These are phyloP conservation scores for Xanthorhoe designata DNA, from an alignment of 2,888 invertebrate species.

Conservation along the genomic window DNA sequence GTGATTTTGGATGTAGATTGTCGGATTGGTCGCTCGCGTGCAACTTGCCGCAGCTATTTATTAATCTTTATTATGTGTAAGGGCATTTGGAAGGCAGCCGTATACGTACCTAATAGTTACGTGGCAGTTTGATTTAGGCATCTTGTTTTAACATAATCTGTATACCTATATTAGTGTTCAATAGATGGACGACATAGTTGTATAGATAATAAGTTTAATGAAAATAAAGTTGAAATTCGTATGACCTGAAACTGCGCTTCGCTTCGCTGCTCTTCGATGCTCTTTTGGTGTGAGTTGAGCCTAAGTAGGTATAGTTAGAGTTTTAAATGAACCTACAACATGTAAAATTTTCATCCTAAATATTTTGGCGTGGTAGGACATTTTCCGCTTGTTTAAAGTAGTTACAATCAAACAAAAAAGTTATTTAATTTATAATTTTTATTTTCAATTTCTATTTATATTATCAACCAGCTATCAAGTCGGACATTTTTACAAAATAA, in stretches of 20 bases:
- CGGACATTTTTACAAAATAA: constrained; percentile 83
- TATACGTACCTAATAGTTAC: not conserved
- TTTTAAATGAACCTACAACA: too few relatives aligned
- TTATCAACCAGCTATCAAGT: constrained; percentile 65
- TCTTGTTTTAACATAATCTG: too few relatives aligned
- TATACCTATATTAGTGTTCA: too few relatives aligned
- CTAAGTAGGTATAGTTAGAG: too few relatives aligned
- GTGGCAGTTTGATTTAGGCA: not conserved
- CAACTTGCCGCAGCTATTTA: constrained; percentile 16
- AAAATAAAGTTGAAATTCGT: too few relatives aligned
- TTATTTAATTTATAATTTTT: constrained; percentile 79
- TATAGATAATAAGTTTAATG: too few relatives aligned
- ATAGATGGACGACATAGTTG: too few relatives aligned
- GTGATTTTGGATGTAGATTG: constrained; percentile 60
- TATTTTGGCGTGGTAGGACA: too few relatives aligned
- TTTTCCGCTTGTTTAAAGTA: not conserved
- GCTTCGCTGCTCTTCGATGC: too few relatives aligned
- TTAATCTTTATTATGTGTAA: constrained; percentile 34
- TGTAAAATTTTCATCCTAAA: too few relatives aligned
- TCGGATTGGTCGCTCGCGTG: constrained; percentile 72
- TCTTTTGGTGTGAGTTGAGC: too few relatives aligned
- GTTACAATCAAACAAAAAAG: constrained; percentile 60
- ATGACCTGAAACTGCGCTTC: too few relatives aligned
- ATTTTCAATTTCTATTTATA: constrained; percentile 80
- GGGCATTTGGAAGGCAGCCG: not conserved